These are phyloP conservation scores for Torymus auratus DNA, from an alignment of 2,888 invertebrate genomes.

Conservation along the genomic window DNA sequence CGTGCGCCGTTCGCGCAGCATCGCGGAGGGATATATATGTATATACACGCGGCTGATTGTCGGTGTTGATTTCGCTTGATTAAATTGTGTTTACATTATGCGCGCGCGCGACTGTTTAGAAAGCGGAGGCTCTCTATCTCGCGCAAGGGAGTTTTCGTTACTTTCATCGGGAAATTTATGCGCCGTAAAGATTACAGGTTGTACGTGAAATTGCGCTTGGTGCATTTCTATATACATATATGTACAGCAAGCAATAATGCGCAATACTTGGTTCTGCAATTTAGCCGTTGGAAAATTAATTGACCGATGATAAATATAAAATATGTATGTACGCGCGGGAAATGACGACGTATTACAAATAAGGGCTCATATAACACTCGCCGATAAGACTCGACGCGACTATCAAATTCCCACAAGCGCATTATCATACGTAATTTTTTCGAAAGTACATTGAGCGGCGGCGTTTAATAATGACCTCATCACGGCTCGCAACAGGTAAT, in stretches of 20 bases:
- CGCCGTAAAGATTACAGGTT: neutral
- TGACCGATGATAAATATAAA: no score
- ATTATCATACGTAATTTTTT: neutral
- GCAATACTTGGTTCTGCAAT: no score
- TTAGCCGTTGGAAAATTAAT: no score
- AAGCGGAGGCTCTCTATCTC: neutral
- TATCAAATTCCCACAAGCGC: no score
- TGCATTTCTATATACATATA: no score
- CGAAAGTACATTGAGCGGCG: neutral
- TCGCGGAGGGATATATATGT: neutral
- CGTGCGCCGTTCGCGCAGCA: neutral
- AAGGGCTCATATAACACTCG: no score
- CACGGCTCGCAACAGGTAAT: neutral
- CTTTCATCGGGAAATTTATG: constrained; percentile 5
- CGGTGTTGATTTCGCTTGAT: neutral
- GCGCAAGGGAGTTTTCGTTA: neutral
- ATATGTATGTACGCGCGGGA: no score
- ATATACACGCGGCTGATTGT: neutral
- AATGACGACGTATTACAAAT: no score
- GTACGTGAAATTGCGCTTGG: no score
- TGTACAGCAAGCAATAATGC: no score
- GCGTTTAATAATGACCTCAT: constrained; percentile 8
- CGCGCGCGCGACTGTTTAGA: neutral
- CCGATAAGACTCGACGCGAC: no score
- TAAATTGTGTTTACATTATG: constrained; percentile 6